Percentiles rank a stretch among this genome's conserved stretches.
phyloP scores from a whole-genome alignment of 2,888 invertebrate species.

The Calliphora vomitoria region DNA sequence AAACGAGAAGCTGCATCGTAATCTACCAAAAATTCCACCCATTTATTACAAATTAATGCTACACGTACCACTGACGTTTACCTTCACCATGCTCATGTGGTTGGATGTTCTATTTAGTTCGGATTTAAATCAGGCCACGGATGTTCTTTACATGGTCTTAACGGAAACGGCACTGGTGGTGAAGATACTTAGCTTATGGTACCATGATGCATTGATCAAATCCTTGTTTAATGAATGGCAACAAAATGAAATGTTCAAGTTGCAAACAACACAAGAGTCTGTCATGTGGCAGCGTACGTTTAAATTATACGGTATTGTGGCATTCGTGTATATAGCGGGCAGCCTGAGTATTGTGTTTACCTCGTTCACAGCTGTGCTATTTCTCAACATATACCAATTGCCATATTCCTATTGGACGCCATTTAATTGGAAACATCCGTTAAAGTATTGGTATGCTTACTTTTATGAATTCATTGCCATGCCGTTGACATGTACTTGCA shows the following conservation, averaged over 20 bases:
- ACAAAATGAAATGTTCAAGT: slow-evolving; percentile 64
- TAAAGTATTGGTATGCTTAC: slow-evolving; percentile 77
- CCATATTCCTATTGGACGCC: slow-evolving; percentile 81
- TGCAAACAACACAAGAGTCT: slow-evolving; percentile 75
- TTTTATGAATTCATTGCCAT: slow-evolving; percentile 78
- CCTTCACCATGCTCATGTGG: slow-evolving; percentile 79
- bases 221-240: slow-evolving; percentile 76
- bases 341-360: slow-evolving; percentile 65
- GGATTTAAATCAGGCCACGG: slow-evolving; percentile 78
- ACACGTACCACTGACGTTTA: slow-evolving; percentile 78
- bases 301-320: slow-evolving; percentile 71
- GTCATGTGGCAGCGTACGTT: slow-evolving; percentile 76
- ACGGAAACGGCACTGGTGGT: slow-evolving; percentile 78
- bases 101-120: slow-evolving; percentile 77
- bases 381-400: slow-evolving; percentile 75
- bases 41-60: slow-evolving; percentile 71
- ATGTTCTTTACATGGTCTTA: slow-evolving; percentile 80
- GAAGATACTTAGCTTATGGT: slow-evolving; percentile 80
- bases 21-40: slow-evolving; percentile 3
- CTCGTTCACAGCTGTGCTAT: slow-evolving; percentile 74
- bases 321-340: slow-evolving; percentile 70
- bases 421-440: slow-evolving; percentile 78
- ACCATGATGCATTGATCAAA: slow-evolving; percentile 72
- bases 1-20: slow-evolving; percentile 34
- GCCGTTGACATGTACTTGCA: slow-evolving; percentile 77